Evolutionary conservation across 2,888 invertebrate genomes (phyloP).

Genomic region (Plebejus anna): DNA sequence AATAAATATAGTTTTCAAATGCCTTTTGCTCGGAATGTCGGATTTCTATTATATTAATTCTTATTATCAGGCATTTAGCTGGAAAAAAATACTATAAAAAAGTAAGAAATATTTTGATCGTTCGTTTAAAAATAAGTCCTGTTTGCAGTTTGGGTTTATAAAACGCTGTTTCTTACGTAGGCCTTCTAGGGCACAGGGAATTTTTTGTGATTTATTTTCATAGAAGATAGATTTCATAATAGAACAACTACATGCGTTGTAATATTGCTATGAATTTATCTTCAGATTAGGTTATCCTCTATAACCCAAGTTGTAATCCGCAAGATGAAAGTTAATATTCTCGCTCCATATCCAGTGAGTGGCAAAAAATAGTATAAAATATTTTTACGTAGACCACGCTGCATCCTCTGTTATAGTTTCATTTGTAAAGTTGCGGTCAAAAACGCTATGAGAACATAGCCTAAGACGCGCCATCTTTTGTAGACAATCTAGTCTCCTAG

Average conservation of each 20-base stretch:
- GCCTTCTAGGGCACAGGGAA: not conserved
- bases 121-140: not conserved
- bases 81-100: not conserved
- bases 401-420: not conserved
- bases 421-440: not conserved
- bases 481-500: not conserved
- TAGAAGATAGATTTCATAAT: not conserved
- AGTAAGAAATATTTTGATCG: not conserved
- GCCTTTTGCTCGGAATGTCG: constrained; percentile 24
- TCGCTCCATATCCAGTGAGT: not conserved
- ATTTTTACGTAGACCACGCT: not conserved
- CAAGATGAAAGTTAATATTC: not conserved
- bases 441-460: constrained; percentile 12
- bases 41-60: not conserved
- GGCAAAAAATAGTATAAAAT: constrained; percentile 1
- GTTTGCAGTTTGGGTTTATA: not conserved
- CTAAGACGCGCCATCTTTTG: not conserved
- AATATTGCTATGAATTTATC: not conserved
- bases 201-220: not conserved
- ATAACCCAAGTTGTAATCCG: not conserved
- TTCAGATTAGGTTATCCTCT: not conserved
- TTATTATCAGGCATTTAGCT: not conserved
- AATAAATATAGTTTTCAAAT: not conserved
- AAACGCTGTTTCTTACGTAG: not conserved
- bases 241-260: too few species aligned